These are phyloP conservation scores for Danionella cerebrum DNA, from an alignment of 2,113 vertebrate species.

Conservation along the genomic window DNA sequence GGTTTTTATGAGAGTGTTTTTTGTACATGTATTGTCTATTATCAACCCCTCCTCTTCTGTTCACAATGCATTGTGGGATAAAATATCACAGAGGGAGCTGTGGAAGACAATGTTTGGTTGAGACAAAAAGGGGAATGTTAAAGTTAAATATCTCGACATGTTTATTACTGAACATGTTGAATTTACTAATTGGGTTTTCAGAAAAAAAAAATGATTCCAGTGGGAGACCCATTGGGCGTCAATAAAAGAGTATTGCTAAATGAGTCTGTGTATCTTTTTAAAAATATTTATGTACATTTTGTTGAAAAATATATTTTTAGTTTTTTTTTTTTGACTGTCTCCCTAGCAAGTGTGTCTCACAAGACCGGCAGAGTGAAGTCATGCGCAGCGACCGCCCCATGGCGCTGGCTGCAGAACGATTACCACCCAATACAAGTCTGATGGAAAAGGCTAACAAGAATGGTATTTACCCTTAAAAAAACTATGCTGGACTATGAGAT, in stretches of 20 bases:
- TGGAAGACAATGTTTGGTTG: neutral
- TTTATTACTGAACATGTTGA: conserved; percentile 56
- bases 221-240: conserved; percentile 60
- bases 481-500: no score
- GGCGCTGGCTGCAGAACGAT: no score
- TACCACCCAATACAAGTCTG: no score
- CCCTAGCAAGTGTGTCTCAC: no score
- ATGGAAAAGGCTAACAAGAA: no score
- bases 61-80: conserved; percentile 28
- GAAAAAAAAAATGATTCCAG: conserved; percentile 45
- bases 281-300: no score
- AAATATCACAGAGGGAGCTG: neutral
- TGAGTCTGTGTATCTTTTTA: conserved; percentile 23
- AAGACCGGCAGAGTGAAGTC: no score
- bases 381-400: no score
- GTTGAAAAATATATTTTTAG: no score
- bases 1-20: conserved; percentile 14
- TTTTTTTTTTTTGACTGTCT: no score
- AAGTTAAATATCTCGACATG: conserved; percentile 52
- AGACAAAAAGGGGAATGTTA: conserved; percentile 21
- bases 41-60: conserved; percentile 31
- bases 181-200: conserved; percentile 33
- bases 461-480: no score
- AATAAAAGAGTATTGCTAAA: conserved; percentile 61
- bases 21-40: conserved; percentile 36